phyloP scores from a whole-genome alignment of 2,797 vertebrate genomes.

The Propithecus perrieri region DNA sequence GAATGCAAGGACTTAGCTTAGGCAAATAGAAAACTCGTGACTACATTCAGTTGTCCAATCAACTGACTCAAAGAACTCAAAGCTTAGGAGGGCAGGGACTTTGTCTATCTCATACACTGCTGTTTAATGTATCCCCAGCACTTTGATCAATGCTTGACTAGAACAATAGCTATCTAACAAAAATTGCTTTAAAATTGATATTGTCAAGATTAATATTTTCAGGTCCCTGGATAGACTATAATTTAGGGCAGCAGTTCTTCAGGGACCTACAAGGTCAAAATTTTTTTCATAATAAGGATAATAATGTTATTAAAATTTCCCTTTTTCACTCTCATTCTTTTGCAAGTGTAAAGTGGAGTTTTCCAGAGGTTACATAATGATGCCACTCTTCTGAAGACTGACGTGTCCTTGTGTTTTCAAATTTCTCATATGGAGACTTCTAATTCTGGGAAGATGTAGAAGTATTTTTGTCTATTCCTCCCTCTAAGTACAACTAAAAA shows the following conservation, averaged over 20 bases:
- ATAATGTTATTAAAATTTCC: background rate
- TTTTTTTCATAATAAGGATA: slow-evolving; percentile 4
- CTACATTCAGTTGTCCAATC: slow-evolving; percentile 41
- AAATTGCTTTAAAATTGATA: slow-evolving; percentile 26
- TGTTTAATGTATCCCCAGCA: background rate
- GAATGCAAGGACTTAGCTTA: slow-evolving; percentile 25
- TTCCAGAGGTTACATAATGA: slow-evolving; percentile 12
- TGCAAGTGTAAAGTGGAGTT: background rate
- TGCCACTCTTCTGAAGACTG: background rate
- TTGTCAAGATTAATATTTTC: slow-evolving; percentile 16
- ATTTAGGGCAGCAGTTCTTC: background rate
- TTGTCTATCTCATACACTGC: background rate
- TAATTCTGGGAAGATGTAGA: background rate
- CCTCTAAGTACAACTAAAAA: background rate
- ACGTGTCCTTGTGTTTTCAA: background rate
- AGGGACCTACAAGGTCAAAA: slow-evolving; percentile 17
- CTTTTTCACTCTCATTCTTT: slow-evolving; percentile 24
- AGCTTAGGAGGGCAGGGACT: background rate
- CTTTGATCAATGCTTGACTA: background rate
- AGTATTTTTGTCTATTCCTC: background rate
- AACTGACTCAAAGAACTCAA: slow-evolving; percentile 49
- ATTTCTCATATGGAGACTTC: slow-evolving; percentile 16
- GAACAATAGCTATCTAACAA: slow-evolving; percentile 33
- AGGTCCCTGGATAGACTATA: background rate
- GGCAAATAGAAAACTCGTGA: slow-evolving; percentile 50